phyloP scores from a whole-genome alignment of 2,888 invertebrate species.

The Drosophila formosana region DNA sequence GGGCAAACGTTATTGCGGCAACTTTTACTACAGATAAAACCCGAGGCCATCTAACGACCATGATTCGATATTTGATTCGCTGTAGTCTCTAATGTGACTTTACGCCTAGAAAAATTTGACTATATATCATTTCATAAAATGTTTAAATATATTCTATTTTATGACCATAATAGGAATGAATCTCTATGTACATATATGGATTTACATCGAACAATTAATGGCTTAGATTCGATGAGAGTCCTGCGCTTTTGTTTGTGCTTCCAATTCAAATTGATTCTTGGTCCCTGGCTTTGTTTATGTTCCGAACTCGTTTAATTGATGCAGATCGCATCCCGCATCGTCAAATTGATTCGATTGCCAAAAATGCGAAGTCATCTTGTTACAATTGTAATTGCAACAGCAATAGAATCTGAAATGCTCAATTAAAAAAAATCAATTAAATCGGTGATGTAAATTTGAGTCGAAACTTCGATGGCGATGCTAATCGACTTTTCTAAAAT shows the following conservation, averaged over 20 bases:
- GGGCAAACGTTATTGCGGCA: conserved; percentile 55
- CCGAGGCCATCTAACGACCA: background rate
- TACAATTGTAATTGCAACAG: conserved; percentile 1
- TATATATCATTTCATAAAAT: background rate
- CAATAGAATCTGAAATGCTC: conserved; percentile 1
- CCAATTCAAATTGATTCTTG: background rate
- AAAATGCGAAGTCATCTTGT: background rate
- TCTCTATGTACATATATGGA: no score
- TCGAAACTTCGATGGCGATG: no score
- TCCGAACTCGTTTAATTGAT: background rate
- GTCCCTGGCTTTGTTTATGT: background rate
- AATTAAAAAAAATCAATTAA: no score
- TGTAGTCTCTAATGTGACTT: background rate
- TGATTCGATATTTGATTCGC: background rate
- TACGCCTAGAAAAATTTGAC: background rate
- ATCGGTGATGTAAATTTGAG: no score
- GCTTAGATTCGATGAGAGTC: no score
- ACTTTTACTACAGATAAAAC: conserved; percentile 56
- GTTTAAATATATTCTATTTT: no score
- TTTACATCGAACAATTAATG: no score
- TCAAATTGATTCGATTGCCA: background rate
- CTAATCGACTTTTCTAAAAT: no score
- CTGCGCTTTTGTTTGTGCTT: no score
- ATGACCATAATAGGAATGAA: no score
- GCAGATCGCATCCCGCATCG: background rate